These are phyloP conservation scores for Monopterus albus DNA, from an alignment of 2,113 vertebrate genomes.

Conservation along the genomic window DNA sequence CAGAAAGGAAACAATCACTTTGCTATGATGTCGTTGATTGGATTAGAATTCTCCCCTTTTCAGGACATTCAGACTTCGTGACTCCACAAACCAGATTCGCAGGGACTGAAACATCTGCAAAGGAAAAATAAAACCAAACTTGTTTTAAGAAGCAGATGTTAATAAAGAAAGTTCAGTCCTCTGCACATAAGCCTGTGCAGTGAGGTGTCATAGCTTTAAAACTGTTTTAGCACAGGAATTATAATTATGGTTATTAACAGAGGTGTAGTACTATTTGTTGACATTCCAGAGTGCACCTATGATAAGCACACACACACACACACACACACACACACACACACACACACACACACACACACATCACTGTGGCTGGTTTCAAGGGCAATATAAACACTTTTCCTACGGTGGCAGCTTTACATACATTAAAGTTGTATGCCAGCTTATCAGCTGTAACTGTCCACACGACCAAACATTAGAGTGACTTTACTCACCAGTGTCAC, in stretches of 20 bases:
- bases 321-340: too few species aligned
- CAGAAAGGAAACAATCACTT: not conserved
- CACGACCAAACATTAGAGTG: too few species aligned
- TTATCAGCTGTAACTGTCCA: too few species aligned
- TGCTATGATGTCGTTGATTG: not conserved
- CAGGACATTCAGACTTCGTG: constrained; percentile 73
- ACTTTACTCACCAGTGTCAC: too few species aligned
- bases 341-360: too few species aligned
- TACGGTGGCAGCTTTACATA: too few species aligned
- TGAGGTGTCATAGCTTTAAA: not conserved
- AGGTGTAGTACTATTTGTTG: too few species aligned
- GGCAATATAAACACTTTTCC: too few species aligned
- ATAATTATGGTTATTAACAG: not conserved
- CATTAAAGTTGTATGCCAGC: too few species aligned
- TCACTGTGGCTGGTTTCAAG: too few species aligned
- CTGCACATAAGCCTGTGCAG: not conserved
- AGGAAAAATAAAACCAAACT: constrained; percentile 9
- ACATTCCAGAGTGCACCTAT: too few species aligned
- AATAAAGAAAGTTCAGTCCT: not conserved
- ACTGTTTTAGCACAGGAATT: not conserved
- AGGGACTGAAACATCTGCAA: constrained; percentile 87
- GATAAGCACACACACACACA: too few species aligned
- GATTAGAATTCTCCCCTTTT: not conserved
- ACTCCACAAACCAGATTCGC: constrained; percentile 90
- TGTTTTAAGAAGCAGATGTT: not conserved